Percentiles rank a stretch among this genome's conserved stretches.
Conservation (phyloP, 92 coral and sea anemone genomes). For the Porites rus region DNA sequence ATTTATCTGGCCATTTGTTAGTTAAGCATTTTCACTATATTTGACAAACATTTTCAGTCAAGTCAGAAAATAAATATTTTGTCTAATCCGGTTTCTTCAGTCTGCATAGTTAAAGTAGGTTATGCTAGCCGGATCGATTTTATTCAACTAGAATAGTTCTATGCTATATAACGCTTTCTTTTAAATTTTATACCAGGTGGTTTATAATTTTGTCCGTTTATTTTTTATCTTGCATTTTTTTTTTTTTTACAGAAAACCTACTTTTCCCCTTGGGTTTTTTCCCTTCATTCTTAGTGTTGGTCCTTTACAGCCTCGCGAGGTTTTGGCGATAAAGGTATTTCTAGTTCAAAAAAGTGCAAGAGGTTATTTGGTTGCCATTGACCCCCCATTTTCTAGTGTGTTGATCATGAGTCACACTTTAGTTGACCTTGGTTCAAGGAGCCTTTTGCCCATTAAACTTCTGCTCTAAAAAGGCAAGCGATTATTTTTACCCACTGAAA, state of each 20-base stretch:
- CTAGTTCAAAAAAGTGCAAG: too few relatives aligned
- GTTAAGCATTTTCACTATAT: not conserved
- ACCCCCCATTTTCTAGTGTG: too few relatives aligned
- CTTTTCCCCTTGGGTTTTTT: too few relatives aligned
- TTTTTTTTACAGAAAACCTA: too few relatives aligned
- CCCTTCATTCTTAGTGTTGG: too few relatives aligned
- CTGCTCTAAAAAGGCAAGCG: not conserved
- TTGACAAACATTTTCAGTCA: not conserved
- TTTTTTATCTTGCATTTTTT: not conserved
- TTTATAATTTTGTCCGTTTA: not conserved
- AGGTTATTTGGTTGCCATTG: too few relatives aligned
- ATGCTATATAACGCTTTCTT: not conserved
- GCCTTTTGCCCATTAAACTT: not conserved
- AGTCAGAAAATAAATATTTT: not conserved
- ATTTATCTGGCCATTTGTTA: not conserved
- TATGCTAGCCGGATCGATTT: not conserved
- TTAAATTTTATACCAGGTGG: not conserved
- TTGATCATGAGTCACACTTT: not conserved
- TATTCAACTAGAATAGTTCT: not conserved
- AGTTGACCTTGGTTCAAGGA: not conserved
- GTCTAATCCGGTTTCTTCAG: not conserved
- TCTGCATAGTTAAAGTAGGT: not conserved
- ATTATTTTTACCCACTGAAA: not conserved
- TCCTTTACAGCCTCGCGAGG: too few relatives aligned
- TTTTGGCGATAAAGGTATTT: too few relatives aligned